Conservation (phyloP, 2,888 invertebrate species). For the Leucoma salicis region DNA sequence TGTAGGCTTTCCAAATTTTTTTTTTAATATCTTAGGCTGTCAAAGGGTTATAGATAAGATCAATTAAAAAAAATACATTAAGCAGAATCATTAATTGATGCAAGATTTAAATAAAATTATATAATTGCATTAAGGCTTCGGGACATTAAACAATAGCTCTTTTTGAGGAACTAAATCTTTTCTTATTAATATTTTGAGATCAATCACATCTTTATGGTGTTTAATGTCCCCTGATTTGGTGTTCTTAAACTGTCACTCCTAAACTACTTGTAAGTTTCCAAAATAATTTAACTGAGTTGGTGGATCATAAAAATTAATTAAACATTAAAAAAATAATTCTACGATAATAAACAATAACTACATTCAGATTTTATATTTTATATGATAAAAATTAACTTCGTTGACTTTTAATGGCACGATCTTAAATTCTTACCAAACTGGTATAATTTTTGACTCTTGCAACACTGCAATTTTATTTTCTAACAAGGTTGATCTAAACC, state of each 20-base stretch:
- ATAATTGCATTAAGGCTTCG: slow-evolving; percentile 51
- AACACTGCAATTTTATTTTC: slow-evolving; percentile 7
- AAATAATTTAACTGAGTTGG: not conserved
- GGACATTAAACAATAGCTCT: slow-evolving; percentile 52
- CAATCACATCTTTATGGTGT: slow-evolving; percentile 49
- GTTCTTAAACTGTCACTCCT: not conserved
- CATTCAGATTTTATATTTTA: slow-evolving; percentile 25
- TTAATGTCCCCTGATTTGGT: slow-evolving; percentile 50
- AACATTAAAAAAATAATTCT: slow-evolving; percentile 23
- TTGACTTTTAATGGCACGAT: slow-evolving; percentile 37
- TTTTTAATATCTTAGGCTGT: too few relatives aligned
- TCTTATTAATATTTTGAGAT: slow-evolving; percentile 61
- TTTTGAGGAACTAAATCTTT: slow-evolving; percentile 68
- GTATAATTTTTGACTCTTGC: slow-evolving; percentile 9
- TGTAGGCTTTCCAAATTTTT: too few relatives aligned
- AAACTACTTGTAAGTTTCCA: not conserved
- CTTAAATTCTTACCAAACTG: slow-evolving; percentile 9
- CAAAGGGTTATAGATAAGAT: too few relatives aligned
- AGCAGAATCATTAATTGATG: too few relatives aligned
- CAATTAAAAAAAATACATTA: too few relatives aligned
- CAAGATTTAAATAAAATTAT: slow-evolving; percentile 28
- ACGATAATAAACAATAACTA: slow-evolving; percentile 24
- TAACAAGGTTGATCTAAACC: not conserved
- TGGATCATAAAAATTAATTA: slow-evolving; percentile 18
- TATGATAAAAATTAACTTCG: slow-evolving; percentile 25